phyloP scores from a whole-genome alignment of 2,113 vertebrate genomes.

The Brachyistius frenatus region DNA sequence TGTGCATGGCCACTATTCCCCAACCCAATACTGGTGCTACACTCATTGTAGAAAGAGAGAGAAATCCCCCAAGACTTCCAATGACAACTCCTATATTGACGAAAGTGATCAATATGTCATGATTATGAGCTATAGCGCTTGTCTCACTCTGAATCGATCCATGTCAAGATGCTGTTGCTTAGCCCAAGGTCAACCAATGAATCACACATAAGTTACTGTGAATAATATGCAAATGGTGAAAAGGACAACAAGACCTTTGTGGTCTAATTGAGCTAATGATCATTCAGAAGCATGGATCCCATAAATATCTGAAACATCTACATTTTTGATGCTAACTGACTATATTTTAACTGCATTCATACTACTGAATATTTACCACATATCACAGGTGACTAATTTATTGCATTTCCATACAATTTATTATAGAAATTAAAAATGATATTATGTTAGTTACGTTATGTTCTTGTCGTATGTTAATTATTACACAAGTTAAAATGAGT shows the following conservation, averaged over 20 bases:
- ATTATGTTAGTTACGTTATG: no score
- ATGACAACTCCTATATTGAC: constrained; percentile 31
- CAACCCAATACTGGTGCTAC: background rate
- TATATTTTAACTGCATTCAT: constrained; percentile 4
- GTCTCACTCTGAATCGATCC: constrained; percentile 45
- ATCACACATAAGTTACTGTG: constrained; percentile 33
- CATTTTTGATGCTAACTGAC: background rate
- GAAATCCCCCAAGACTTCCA: constrained; percentile 21
- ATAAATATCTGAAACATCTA: constrained; percentile 10
- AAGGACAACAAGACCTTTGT: background rate
- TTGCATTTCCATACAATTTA: no score
- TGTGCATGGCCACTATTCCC: background rate
- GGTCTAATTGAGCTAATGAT: background rate
- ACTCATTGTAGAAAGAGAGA: background rate
- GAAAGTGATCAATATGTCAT: constrained; percentile 61
- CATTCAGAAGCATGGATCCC: background rate
- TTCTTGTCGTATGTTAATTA: no score
- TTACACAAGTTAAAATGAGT: no score
- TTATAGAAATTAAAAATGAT: no score
- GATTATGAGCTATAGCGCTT: constrained; percentile 52
- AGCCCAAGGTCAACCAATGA: constrained; percentile 47
- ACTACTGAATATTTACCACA: background rate
- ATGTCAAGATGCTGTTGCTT: constrained; percentile 37
- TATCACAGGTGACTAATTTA: background rate
- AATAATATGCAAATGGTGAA: constrained; percentile 30